Evolutionary conservation across 2,797 vertebrate species (phyloP).

Genomic region (Fundulus diaphanus): DNA sequence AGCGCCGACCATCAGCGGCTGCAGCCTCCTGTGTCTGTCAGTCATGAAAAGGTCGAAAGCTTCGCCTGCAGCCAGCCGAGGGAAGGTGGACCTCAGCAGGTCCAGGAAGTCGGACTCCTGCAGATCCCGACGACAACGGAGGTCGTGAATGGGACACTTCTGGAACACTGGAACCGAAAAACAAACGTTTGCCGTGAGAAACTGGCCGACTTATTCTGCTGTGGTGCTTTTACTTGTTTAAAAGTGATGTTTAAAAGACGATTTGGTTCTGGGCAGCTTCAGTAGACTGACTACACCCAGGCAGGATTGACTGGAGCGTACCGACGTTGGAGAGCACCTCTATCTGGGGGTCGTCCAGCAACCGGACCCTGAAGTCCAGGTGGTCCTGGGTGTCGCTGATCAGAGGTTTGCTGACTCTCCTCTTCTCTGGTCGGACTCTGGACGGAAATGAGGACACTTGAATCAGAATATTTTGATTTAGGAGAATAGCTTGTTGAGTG

Average conservation of each 20-base stretch:
- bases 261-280: no score
- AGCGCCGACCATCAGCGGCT: conserved; percentile 1
- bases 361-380: conserved; percentile 33
- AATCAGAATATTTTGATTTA: no score
- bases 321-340: conserved; percentile 22
- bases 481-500: no score
- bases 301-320: not conserved
- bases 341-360: conserved; percentile 37
- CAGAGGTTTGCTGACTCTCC: conserved; percentile 22
- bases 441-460: not conserved
- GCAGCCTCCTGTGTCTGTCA: conserved; percentile 8
- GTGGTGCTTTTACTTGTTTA: no score
- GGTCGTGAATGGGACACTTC: conserved; percentile 17
- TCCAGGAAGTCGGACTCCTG: conserved; percentile 40
- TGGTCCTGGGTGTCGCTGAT: not conserved
- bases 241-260: no score
- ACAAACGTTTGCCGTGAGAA: not conserved
- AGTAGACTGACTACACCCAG: no score
- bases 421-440: conserved; percentile 15
- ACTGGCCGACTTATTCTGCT: no score
- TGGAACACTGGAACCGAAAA: conserved; percentile 25
- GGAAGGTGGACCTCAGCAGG: conserved; percentile 47
- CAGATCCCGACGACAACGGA: conserved; percentile 37
- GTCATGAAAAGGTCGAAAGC: conserved; percentile 23
- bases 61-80: conserved; percentile 20